Evolutionary conservation across 2,113 vertebrate species (phyloP).

Genomic region (Tor tambroides): DNA sequence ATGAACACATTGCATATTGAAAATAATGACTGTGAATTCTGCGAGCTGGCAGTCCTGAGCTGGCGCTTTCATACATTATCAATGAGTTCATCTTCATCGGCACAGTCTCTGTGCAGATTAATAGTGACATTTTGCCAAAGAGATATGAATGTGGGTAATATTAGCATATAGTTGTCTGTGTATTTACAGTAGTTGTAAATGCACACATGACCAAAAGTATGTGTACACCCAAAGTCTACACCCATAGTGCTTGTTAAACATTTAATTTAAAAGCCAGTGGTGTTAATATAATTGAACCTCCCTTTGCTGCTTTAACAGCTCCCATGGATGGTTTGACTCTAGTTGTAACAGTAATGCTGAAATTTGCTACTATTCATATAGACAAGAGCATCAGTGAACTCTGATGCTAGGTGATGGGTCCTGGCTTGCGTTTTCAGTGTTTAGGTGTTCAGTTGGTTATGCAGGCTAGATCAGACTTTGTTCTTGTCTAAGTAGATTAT

Average conservation of each 20-base stretch:
- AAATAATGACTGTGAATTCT: conserved; percentile 1
- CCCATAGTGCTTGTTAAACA: background rate
- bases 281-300: background rate
- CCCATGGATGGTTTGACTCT: background rate
- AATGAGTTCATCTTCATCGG: conserved; percentile 21
- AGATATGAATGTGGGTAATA: conserved; percentile 7
- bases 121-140: conserved; percentile 23
- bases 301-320: background rate
- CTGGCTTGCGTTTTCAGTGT: background rate
- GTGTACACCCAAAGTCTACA: background rate
- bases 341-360: background rate
- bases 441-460: background rate
- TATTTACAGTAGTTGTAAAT: background rate
- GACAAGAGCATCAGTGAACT: background rate
- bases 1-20: background rate
- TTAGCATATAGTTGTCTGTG: background rate
- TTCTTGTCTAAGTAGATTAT: background rate
- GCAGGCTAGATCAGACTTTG: background rate
- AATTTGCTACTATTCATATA: background rate
- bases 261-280: background rate
- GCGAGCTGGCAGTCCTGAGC: background rate
- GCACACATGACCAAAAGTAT: background rate
- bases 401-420: background rate
- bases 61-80: background rate
- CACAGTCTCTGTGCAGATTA: background rate